Percentiles rank a stretch among this genome's conserved stretches.
These are phyloP conservation scores for Myotis lucifugus DNA, from an alignment of 2,113 vertebrate species.

Conservation along the genomic window DNA sequence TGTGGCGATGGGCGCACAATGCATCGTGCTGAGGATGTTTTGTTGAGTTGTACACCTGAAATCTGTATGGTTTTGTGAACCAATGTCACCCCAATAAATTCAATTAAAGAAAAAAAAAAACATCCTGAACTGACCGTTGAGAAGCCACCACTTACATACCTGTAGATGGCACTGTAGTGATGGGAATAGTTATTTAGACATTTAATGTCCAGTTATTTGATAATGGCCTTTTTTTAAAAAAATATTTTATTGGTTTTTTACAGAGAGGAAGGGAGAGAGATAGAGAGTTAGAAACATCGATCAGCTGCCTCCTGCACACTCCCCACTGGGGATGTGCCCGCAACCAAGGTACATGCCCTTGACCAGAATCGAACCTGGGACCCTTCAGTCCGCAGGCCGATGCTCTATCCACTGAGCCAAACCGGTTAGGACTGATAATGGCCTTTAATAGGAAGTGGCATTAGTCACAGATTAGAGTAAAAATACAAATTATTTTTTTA, in stretches of 20 bases:
- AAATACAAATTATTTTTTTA: not conserved
- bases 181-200: not conserved
- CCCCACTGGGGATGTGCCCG: no score
- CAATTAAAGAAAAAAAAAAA: not conserved
- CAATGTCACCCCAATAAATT: not conserved
- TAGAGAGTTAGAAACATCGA: no score
- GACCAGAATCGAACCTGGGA: no score
- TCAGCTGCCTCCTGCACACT: no score
- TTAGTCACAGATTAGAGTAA: not conserved
- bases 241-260: no score
- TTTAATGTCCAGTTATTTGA: not conserved
- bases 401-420: no score
- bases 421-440: no score
- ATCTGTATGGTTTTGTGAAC: not conserved
- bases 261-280: no score
- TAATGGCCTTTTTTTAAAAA: not conserved
- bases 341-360: no score
- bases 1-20: not conserved
- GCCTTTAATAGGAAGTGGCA: not conserved
- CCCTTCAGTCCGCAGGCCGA: no score
- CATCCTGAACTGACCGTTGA: not conserved
- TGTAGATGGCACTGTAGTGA: slow-evolving; percentile 79
- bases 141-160: not conserved
- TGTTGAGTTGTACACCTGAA: not conserved
- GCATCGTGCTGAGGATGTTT: not conserved